Percentiles rank a stretch among this genome's conserved stretches.
Conservation (phyloP, 2,113 vertebrate species). For the Corythornis cristatus region DNA sequence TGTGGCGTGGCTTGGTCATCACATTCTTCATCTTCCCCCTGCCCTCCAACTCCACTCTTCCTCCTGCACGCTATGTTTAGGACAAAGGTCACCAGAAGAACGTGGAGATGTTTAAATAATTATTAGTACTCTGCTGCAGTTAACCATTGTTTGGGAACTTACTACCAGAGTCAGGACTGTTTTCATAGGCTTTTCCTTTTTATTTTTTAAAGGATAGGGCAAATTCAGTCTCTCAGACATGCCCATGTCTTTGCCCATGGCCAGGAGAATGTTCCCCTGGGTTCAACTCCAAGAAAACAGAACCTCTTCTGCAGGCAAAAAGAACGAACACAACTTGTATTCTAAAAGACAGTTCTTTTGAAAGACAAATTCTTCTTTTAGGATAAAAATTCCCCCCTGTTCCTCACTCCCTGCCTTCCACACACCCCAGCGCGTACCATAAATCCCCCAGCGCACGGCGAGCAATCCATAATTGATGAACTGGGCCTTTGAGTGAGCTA, state of each 20-base stretch:
- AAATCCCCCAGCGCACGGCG: neutral
- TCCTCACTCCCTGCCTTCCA: neutral
- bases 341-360: neutral
- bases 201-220: neutral
- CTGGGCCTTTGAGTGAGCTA: neutral
- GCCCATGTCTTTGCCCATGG: accelerated
- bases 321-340: neutral
- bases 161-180: neutral
- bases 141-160: neutral
- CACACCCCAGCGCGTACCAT: neutral
- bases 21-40: neutral
- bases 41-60: neutral
- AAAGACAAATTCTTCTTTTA: neutral
- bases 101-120: neutral
- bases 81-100: neutral
- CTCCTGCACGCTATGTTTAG: neutral
- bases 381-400: neutral
- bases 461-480: conserved; percentile 29
- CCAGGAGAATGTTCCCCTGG: accelerated
- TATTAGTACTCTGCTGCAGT: neutral
- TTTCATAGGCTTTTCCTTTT: neutral
- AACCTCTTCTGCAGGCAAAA: neutral
- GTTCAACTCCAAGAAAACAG: neutral
- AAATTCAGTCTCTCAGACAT: neutral
- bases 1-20: neutral